Conservation (phyloP, 2,113 vertebrate genomes). For the Datnioides undecimradiatus region DNA sequence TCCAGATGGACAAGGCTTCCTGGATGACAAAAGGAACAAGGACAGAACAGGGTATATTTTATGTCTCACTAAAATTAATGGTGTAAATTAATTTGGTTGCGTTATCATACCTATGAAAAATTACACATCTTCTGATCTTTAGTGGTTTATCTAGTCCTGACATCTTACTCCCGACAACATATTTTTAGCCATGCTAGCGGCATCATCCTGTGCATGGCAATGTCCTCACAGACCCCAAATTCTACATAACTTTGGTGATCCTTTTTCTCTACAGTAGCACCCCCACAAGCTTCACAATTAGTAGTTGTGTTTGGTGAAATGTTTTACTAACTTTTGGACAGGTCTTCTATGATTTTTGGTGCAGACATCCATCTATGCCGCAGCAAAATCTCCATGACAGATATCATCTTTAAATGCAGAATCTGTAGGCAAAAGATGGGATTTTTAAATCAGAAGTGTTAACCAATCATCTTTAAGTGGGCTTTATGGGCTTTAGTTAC, state of each 20-base stretch:
- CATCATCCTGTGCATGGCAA: not conserved
- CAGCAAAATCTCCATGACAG: too few species aligned
- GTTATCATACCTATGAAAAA: not conserved
- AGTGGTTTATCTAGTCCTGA: not conserved
- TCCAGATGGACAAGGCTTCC: not conserved
- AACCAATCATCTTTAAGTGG: too few species aligned
- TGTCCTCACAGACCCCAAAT: too few species aligned
- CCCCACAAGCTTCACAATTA: not conserved
- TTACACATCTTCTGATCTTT: not conserved
- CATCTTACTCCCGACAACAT: not conserved
- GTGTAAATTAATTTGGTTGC: not conserved
- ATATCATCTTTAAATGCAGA: too few species aligned
- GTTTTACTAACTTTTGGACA: not conserved
- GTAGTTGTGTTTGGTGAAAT: not conserved
- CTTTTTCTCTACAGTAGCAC: not conserved
- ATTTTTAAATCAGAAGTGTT: too few species aligned
- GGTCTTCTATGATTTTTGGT: not conserved
- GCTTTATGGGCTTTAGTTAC: too few species aligned
- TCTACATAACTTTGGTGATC: too few species aligned
- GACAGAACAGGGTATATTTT: not conserved
- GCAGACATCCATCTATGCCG: too few species aligned
- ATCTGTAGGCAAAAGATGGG: too few species aligned
- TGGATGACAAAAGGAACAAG: not conserved
- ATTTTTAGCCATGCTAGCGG: too few species aligned
- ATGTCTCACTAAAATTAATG: not conserved